These are phyloP conservation scores for Chiridota heheva DNA, from an alignment of 35 echinoderm and acorn worm genomes.

Conservation along the genomic window DNA sequence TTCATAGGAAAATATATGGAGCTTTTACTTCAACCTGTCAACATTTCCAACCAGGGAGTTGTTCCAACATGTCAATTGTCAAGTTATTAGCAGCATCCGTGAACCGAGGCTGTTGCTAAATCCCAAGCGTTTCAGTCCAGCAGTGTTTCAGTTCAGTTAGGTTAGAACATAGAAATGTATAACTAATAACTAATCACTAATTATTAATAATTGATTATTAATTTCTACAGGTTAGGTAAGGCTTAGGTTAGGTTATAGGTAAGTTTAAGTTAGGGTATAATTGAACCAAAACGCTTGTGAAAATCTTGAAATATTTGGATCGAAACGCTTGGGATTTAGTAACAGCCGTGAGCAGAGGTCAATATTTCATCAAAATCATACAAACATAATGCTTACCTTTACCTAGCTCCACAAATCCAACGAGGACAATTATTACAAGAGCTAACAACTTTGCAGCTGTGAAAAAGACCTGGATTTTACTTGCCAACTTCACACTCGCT, in stretches of 20 bases:
- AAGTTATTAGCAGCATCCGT: too few relatives aligned
- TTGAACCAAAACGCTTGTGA: neutral
- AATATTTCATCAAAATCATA: neutral
- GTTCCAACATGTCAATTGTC: too few relatives aligned
- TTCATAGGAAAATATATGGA: too few relatives aligned
- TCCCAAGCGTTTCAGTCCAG: too few relatives aligned
- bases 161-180: too few relatives aligned
- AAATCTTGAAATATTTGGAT: neutral
- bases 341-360: neutral
- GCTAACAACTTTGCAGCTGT: slow-evolving; percentile 45
- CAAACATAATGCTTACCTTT: slow-evolving; percentile 44
- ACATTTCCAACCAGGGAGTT: too few relatives aligned
- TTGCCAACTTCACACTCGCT: slow-evolving; percentile 48
- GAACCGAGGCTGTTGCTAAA: too few relatives aligned
- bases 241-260: neutral
- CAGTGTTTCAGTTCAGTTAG: too few relatives aligned
- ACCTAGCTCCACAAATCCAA: slow-evolving; percentile 39
- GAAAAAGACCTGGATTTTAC: slow-evolving; percentile 38
- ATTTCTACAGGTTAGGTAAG: neutral
- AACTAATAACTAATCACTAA: too few relatives aligned
- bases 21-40: too few relatives aligned
- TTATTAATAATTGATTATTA: too few relatives aligned
- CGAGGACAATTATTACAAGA: slow-evolving; percentile 33
- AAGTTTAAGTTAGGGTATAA: neutral
- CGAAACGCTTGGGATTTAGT: too few relatives aligned